Evolutionary conservation across 1,140 invertebrate species (phyloP), one percentile per base, ranked within the genome.

Genomic region (Orussus abietinus): DNA sequence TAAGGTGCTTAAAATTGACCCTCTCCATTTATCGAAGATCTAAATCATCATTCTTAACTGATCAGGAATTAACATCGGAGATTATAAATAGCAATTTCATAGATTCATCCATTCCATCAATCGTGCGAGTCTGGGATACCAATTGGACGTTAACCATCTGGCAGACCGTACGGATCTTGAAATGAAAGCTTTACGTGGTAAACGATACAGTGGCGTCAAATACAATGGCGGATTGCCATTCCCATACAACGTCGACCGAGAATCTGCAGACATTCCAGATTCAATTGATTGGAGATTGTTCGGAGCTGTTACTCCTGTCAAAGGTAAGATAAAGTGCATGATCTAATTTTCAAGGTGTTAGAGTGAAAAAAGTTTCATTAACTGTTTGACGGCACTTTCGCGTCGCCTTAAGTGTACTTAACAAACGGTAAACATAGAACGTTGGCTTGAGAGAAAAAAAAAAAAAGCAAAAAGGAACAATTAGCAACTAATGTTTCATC

Each of bases 221-320:
- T 81, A 84, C 59, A 89, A 90, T 50, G 84, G 85, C 9, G 86
- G 88, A 12, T 62, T 80, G 56, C 79, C 84, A 1, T 96, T 95
- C 72, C 84, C 84, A n/a, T 83, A 89, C 50, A 64, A 77, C 13
- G 42, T 66, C 5, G 51, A 65, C 40, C 51, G 69, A 26, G 67
- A 78, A 57, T 63, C 69, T 6, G 55, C 64, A 3, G 59, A 65
- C 29, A 42, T 90, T 20, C 90, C 90, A 3, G 75, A 80, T 2
- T 79, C 76, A 53, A 76, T 86, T 46, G 92, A 97, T 73, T 97
- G 94, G 94, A 83, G 93, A 55, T 64, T 96, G 1, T 84, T 80
- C 61, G 93, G 91, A 20, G 94, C 92, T 51, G 93, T 97, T 1
- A 96, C 90, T 1, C 93, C 92, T 1, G 88, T 96, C 1, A 96